A percentile compares a stretch with the other conserved stretches of the same genome.
Evolutionary conservation across 2,888 invertebrate genomes (phyloP).

Genomic region (Drosophila eohydei): DNA sequence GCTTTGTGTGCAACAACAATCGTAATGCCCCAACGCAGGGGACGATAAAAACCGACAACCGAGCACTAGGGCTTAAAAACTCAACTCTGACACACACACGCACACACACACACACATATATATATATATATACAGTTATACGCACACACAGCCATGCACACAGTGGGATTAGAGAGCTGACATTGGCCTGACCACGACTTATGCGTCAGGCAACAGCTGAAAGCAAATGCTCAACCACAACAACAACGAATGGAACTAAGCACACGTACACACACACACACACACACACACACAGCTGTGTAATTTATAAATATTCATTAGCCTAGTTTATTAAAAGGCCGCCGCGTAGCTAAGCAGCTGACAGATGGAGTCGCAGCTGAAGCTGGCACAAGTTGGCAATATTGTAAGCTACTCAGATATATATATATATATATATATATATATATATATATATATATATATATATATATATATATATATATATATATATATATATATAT

Average conservation of each 20-base stretch:
- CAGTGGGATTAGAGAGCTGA: slow-evolving; percentile 30
- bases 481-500: background rate
- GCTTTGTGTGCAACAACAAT: slow-evolving; percentile 47
- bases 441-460: background rate
- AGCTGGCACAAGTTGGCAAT: slow-evolving; percentile 35
- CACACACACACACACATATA: slow-evolving; percentile 6
- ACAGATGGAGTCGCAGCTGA: slow-evolving; percentile 20
- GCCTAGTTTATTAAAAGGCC: slow-evolving; percentile 71
- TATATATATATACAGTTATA: no score
- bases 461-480: background rate
- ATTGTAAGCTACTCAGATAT: slow-evolving; percentile 15
- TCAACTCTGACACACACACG: slow-evolving; percentile 21
- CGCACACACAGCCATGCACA: slow-evolving; percentile 2
- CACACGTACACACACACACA: slow-evolving; percentile 1
- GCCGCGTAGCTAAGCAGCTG: slow-evolving; percentile 12
- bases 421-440: background rate
- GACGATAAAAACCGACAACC: slow-evolving; percentile 43
- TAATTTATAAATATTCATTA: slow-evolving; percentile 73
- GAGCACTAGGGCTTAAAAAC: slow-evolving; percentile 54
- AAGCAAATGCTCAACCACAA: slow-evolving; percentile 41
- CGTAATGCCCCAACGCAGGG: slow-evolving; percentile 33
- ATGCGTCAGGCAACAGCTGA: slow-evolving; percentile 33
- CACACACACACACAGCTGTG: background rate
- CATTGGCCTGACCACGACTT: slow-evolving; percentile 30
- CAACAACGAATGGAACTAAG: slow-evolving; percentile 26